These are phyloP conservation scores for Rotaria sp. DNA, from an alignment of 2,888 invertebrate genomes.

Conservation along the genomic window DNA sequence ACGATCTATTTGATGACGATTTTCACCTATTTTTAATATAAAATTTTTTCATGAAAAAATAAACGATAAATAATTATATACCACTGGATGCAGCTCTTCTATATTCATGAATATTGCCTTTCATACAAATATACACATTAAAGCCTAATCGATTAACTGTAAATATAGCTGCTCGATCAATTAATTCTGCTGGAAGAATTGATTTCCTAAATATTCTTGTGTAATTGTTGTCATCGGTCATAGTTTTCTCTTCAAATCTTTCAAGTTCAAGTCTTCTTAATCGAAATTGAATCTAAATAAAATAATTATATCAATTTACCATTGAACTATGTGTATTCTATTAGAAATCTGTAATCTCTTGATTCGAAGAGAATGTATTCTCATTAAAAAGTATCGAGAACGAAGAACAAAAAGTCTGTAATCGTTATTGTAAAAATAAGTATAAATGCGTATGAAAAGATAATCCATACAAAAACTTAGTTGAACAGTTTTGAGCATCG, in stretches of 20 bases:
- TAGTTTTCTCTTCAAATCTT: not conserved
- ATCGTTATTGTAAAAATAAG: too few relatives aligned
- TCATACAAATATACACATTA: not conserved
- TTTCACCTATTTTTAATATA: not conserved
- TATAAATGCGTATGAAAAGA: too few relatives aligned
- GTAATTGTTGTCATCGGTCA: not conserved
- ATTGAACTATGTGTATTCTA: not conserved
- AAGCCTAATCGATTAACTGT: not conserved
- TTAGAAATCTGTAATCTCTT: too few relatives aligned
- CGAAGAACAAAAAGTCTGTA: too few relatives aligned
- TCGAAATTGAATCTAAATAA: not conserved
- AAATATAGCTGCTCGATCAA: constrained; percentile 1
- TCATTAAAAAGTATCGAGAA: too few relatives aligned
- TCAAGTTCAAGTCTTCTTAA: not conserved
- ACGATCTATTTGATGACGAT: not conserved
- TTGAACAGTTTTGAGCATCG: too few relatives aligned
- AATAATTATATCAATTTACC: not conserved
- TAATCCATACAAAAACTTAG: too few relatives aligned
- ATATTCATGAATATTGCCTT: constrained; percentile 13
- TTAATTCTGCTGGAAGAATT: not conserved
- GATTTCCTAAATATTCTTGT: not conserved
- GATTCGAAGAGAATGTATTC: too few relatives aligned
- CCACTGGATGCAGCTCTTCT: not conserved
- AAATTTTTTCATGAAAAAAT: not conserved
- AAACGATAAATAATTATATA: not conserved